A percentile compares a stretch with the other conserved stretches of the same genome.
These are phyloP conservation scores for Thunnus albacares DNA, from an alignment of 2,797 vertebrate species.

Conservation along the genomic window DNA sequence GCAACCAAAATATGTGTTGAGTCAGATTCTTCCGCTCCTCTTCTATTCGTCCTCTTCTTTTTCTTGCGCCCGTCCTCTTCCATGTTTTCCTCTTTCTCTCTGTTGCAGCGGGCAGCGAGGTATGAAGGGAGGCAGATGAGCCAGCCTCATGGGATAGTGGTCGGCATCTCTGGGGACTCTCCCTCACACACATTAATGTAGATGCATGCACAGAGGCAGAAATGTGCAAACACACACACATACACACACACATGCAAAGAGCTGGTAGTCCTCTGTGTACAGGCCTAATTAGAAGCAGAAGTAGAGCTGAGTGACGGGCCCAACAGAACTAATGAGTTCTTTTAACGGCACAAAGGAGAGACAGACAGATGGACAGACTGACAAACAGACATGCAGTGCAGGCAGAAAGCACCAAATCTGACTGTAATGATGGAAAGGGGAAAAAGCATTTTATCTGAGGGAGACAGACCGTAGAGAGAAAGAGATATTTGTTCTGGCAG, in stretches of 20 bases:
- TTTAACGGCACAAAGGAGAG: slow-evolving; percentile 45
- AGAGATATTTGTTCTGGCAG: slow-evolving; percentile 29
- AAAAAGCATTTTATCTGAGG: slow-evolving; percentile 3
- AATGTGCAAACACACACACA: slow-evolving; percentile 8
- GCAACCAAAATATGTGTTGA: slow-evolving; percentile 71
- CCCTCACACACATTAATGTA: slow-evolving; percentile 1
- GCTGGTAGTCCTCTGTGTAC: slow-evolving; percentile 67
- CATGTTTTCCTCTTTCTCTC: slow-evolving; percentile 2
- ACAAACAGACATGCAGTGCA: background rate
- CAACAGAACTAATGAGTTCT: slow-evolving; percentile 69
- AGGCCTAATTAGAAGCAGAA: slow-evolving; percentile 76
- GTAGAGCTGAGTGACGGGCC: slow-evolving; percentile 65
- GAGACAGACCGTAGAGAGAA: background rate
- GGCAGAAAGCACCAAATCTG: slow-evolving; percentile 11
- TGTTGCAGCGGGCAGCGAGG: slow-evolving; percentile 34
- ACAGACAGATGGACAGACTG: background rate
- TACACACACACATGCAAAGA: slow-evolving; percentile 4
- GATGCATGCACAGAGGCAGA: slow-evolving; percentile 21
- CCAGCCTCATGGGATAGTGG: slow-evolving; percentile 29
- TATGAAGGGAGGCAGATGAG: slow-evolving; percentile 46
- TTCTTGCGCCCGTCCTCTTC: background rate
- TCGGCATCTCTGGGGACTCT: slow-evolving; percentile 30
- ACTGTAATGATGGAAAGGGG: background rate
- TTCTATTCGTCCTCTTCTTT: slow-evolving; percentile 14
- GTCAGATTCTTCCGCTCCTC: slow-evolving; percentile 56